phyloP scores from a whole-genome alignment of 2,113 vertebrate species.

The Istiophorus platypterus region DNA sequence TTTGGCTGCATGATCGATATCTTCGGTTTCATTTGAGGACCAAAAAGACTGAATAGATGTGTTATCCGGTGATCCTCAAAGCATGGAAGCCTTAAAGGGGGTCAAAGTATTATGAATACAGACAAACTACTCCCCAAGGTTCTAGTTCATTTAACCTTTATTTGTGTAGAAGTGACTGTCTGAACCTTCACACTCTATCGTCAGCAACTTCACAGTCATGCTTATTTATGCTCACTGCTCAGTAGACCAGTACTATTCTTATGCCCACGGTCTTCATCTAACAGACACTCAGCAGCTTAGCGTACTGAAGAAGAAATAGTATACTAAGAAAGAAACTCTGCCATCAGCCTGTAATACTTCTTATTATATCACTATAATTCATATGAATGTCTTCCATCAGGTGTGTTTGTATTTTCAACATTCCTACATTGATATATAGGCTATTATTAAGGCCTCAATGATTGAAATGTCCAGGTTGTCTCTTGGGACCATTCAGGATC shows the following conservation, averaged over 20 bases:
- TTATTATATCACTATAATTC: too few relatives aligned
- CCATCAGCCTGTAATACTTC: too few relatives aligned
- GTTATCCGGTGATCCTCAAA: conserved; percentile 16
- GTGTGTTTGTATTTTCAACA: neutral
- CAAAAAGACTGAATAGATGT: conserved; percentile 8
- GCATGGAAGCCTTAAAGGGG: neutral
- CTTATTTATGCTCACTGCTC: neutral
- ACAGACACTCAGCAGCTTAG: neutral
- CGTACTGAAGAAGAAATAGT: neutral
- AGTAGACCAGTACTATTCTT: neutral
- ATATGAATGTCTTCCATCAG: neutral
- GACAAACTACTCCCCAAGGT: neutral
- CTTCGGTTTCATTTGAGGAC: conserved; percentile 5
- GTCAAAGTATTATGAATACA: too few relatives aligned
- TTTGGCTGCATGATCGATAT: neutral
- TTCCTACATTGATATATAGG: neutral
- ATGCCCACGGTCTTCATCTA: neutral
- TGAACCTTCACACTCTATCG: neutral
- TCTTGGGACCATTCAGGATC: too few relatives aligned
- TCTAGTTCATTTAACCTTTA: neutral
- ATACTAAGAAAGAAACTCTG: neutral
- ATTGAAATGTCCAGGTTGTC: neutral
- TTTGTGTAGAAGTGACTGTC: neutral
- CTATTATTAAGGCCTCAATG: too few relatives aligned
- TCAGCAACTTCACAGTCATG: too few relatives aligned